Evolutionary conservation across 2,113 vertebrate species (phyloP).

Genomic region (Brachyhypopomus gauderio): DNA sequence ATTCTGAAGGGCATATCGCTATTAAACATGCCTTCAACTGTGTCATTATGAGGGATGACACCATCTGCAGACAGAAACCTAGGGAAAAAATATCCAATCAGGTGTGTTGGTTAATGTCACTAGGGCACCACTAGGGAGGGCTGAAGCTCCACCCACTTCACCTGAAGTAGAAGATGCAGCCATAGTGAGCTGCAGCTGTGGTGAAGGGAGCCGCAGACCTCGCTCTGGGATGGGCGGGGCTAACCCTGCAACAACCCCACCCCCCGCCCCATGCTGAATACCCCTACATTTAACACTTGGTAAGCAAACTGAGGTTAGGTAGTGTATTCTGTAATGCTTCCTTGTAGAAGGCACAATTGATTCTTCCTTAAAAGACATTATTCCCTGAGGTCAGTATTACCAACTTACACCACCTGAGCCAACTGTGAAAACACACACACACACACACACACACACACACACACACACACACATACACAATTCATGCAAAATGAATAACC

Average conservation of each 20-base stretch:
- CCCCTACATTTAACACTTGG: conserved; percentile 8
- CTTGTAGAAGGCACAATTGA: conserved; percentile 20
- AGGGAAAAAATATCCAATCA: background rate
- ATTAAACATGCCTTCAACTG: conserved; percentile 35
- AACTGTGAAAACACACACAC: conserved; percentile 6
- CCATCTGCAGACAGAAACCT: background rate
- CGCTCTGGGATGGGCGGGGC: background rate
- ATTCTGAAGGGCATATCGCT: conserved; percentile 32
- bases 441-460: conserved; percentile 9
- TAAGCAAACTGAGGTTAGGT: conserved; percentile 17
- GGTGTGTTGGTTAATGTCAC: background rate
- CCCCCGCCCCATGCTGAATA: conserved; percentile 12
- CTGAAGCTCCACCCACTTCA: conserved; percentile 41
- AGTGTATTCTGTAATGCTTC: conserved; percentile 19
- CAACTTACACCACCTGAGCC: background rate
- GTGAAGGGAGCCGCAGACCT: conserved; percentile 20
- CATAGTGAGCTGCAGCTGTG: conserved; percentile 6
- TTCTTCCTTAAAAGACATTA: conserved; percentile 23
- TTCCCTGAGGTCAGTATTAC: conserved; percentile 38
- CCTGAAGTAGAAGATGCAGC: background rate
- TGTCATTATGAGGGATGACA: conserved; percentile 41
- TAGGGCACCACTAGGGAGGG: conserved; percentile 46
- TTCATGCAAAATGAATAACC: conserved; percentile 29
- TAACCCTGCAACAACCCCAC: background rate
- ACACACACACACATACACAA: conserved; percentile 8